A percentile compares a stretch with the other conserved stretches of the same genome.
phyloP scores from a whole-genome alignment of 2,888 invertebrate species.

The Tachystola acroxantha region DNA sequence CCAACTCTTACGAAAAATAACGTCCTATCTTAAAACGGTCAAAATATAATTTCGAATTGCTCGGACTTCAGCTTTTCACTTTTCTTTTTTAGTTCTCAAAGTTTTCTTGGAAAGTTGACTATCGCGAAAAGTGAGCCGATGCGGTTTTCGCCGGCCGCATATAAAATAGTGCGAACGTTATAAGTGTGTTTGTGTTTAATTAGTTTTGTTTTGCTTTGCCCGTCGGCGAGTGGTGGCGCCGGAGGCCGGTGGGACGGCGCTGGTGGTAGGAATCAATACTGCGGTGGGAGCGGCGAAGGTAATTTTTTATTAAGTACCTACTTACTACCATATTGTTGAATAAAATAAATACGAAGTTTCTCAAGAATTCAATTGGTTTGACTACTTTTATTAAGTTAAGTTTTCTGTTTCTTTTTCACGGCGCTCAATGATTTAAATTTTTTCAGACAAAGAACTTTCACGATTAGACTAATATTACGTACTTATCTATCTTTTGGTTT shows the following conservation, averaged over 20 bases:
- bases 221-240: slow-evolving; percentile 49
- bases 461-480: no score
- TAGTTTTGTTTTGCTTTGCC: slow-evolving; percentile 68
- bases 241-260: slow-evolving; percentile 48
- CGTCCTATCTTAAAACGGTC: slow-evolving; percentile 14
- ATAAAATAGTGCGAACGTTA: slow-evolving; percentile 50
- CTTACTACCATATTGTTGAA: slow-evolving; percentile 9
- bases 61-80: slow-evolving; percentile 31
- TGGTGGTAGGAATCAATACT: slow-evolving; percentile 72
- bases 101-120: slow-evolving; percentile 50
- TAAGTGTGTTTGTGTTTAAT: slow-evolving; percentile 60
- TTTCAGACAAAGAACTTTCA: not conserved
- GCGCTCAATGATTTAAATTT: no score
- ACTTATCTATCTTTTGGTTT: no score
- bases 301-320: slow-evolving; percentile 37
- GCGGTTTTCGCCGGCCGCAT: slow-evolving; percentile 52
- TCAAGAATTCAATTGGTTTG: not conserved
- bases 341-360: not conserved
- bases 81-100: slow-evolving; percentile 45
- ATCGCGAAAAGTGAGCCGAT: slow-evolving; percentile 51
- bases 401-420: no score
- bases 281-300: slow-evolving; percentile 71
- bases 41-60: slow-evolving; percentile 7
- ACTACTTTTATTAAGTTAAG: no score
- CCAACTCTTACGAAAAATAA: slow-evolving; percentile 23